Conservation (phyloP, 2,888 invertebrate species). For the Cremastobaeus sp. region DNA sequence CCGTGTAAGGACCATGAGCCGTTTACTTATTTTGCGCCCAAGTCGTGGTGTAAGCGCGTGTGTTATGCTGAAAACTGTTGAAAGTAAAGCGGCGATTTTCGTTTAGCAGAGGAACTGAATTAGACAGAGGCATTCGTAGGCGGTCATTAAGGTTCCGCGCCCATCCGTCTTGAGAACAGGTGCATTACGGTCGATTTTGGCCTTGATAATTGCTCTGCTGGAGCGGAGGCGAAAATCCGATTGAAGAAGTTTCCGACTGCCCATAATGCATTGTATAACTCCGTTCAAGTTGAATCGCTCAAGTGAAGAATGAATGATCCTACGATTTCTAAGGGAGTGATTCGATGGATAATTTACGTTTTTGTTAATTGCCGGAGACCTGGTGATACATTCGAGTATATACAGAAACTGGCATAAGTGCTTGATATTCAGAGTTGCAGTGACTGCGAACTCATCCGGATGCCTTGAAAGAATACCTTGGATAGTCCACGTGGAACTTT, state of each 20-base stretch:
- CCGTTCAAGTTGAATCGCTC: conserved; percentile 14
- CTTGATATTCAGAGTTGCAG: too few species aligned
- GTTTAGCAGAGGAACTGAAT: too few species aligned
- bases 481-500: too few species aligned
- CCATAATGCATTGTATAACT: conserved; percentile 22
- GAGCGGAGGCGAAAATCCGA: conserved; percentile 7
- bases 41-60: conserved; percentile 23
- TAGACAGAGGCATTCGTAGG: conserved; percentile 9
- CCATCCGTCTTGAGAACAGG: not conserved
- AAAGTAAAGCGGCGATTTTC: conserved; percentile 33
- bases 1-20: conserved; percentile 35
- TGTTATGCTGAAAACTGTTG: conserved; percentile 36
- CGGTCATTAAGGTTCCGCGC: conserved; percentile 10
- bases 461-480: too few species aligned
- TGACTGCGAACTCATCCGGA: too few species aligned
- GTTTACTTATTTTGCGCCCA: conserved; percentile 28
- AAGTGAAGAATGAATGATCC: conserved; percentile 10
- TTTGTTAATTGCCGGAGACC: too few species aligned
- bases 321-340: too few species aligned
- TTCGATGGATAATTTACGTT: too few species aligned
- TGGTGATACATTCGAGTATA: too few species aligned
- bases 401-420: too few species aligned
- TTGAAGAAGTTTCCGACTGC: conserved; percentile 8
- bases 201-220: conserved; percentile 3
- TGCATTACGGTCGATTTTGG: conserved; percentile 5